Percentiles rank a stretch among this genome's conserved stretches.
Evolutionary conservation across 2,113 vertebrate species (phyloP).

Genomic region (Alligator sinensis): DNA sequence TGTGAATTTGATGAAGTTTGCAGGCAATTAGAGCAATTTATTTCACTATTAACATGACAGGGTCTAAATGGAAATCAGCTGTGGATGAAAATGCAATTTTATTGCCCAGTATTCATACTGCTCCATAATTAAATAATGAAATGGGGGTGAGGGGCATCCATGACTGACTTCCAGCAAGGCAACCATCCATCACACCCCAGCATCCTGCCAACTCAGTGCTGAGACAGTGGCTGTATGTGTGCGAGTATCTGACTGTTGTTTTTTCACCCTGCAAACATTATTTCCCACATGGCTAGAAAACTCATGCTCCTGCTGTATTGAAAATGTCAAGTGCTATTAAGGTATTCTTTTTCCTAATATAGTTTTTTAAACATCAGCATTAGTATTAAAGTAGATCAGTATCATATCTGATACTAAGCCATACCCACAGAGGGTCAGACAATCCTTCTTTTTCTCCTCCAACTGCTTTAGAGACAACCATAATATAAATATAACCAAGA

Average conservation of each 20-base stretch:
- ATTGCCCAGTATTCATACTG: conserved; percentile 49
- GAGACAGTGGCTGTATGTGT: not conserved
- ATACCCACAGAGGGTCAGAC: not conserved
- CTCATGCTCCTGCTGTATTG: not conserved
- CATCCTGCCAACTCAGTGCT: not conserved
- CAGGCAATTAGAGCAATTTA: conserved; percentile 91
- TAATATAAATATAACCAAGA: not conserved
- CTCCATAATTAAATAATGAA: conserved; percentile 73
- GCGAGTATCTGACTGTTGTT: accelerated
- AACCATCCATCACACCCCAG: conserved; percentile 52
- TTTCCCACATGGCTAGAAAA: not conserved
- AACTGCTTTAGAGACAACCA: not conserved
- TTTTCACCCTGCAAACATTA: not conserved
- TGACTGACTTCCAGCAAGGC: not conserved
- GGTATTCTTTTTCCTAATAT: not conserved
- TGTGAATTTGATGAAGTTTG: conserved; percentile 84
- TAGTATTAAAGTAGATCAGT: not conserved
- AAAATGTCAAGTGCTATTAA: not conserved
- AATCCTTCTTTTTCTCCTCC: accelerated
- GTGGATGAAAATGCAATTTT: conserved; percentile 80
- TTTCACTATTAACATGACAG: conserved; percentile 85
- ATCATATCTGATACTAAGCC: not conserved
- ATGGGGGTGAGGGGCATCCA: not conserved
- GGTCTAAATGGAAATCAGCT: conserved; percentile 84
- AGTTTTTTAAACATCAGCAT: not conserved